These are phyloP conservation scores for Notiomystis cincta DNA, from an alignment of 2,113 vertebrate genomes.

Conservation along the genomic window DNA sequence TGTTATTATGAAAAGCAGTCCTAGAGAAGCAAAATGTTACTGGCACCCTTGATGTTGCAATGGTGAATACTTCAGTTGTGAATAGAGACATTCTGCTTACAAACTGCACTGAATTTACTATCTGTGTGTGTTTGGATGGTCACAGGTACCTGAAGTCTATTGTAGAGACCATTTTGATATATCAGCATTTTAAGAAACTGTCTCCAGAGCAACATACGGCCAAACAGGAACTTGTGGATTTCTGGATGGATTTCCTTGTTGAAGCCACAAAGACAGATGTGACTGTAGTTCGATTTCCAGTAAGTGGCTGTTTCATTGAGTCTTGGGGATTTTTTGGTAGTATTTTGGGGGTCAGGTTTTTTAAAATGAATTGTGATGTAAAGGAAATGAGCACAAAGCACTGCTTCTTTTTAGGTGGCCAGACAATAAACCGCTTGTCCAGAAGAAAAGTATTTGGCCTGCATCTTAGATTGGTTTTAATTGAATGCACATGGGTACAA, in stretches of 20 bases:
- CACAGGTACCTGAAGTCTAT: slow-evolving; percentile 91
- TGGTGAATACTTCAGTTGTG: neutral
- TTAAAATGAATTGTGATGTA: neutral
- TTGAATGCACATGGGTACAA: neutral
- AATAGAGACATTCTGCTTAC: neutral
- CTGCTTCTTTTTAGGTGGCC: neutral
- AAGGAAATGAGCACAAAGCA: neutral
- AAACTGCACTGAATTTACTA: neutral
- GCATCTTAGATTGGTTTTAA: neutral
- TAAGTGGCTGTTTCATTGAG: slow-evolving; percentile 67
- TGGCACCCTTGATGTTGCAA: neutral
- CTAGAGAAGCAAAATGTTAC: neutral
- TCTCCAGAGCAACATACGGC: slow-evolving; percentile 78
- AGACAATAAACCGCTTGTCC: neutral
- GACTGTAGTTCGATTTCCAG: slow-evolving; percentile 93
- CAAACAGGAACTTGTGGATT: slow-evolving; percentile 93
- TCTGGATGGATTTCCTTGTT: slow-evolving; percentile 99
- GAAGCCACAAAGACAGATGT: slow-evolving; percentile 93
- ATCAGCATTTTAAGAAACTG: slow-evolving; percentile 93
- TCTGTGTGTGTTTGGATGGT: neutral
- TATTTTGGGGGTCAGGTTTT: neutral
- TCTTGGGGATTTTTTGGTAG: neutral
- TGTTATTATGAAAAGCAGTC: neutral
- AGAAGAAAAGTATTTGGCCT: neutral
- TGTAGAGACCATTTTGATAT: slow-evolving; percentile 94